These are phyloP conservation scores for Syrista parreyssii DNA, from an alignment of 2,888 invertebrate species.

Conservation along the genomic window DNA sequence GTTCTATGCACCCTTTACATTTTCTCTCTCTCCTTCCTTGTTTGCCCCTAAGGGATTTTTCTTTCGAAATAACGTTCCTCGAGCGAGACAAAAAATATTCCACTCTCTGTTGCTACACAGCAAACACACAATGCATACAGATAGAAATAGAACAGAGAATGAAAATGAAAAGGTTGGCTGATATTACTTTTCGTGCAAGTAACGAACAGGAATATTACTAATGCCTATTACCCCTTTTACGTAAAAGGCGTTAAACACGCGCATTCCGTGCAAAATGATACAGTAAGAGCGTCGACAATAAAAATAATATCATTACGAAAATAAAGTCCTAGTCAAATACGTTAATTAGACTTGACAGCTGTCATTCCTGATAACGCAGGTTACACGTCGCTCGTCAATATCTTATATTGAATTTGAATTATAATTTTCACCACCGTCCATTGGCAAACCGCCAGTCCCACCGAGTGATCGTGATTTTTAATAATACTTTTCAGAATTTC, in stretches of 20 bases:
- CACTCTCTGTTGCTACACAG: neutral
- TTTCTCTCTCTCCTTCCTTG: conserved; percentile 8
- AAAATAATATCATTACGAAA: neutral
- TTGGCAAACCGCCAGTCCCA: neutral
- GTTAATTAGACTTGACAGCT: neutral
- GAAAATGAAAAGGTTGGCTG: neutral
- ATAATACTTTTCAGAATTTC: neutral
- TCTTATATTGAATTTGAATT: neutral
- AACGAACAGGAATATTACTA: neutral
- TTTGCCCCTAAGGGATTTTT: neutral
- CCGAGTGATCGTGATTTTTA: neutral
- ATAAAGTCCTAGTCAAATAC: neutral
- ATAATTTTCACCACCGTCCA: neutral
- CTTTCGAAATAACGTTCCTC: no score
- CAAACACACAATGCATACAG: neutral
- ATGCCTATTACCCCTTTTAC: neutral
- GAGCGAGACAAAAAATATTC: neutral
- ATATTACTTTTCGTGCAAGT: neutral
- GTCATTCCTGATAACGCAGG: neutral
- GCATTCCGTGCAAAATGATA: neutral
- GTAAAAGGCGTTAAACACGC: neutral
- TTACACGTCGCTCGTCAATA: neutral
- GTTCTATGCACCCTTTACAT: conserved; percentile 8
- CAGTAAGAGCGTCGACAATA: neutral
- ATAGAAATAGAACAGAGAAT: neutral